Evolutionary conservation across 2,797 vertebrate species (phyloP), one percentile per base, ranked within the genome.

Genomic region (Cirrhinus mrigala): DNA sequence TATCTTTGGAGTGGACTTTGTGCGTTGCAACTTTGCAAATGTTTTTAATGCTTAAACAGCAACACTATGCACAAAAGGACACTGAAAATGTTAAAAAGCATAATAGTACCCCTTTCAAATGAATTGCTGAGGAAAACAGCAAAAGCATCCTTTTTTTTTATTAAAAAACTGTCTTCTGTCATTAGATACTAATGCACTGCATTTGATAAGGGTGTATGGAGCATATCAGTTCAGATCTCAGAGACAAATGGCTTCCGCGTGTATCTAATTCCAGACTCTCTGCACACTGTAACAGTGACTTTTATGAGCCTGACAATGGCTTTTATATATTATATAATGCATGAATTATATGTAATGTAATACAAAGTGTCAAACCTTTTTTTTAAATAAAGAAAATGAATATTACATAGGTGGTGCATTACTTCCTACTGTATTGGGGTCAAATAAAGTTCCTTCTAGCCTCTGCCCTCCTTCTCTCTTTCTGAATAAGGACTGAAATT

Each of bases 401-500:
- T 80, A n/a, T 80, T 52, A 20, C n/a, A 0, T 20, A 27, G 29
- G 50, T 44, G 66, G 8, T 81, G n/a, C 22, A 71, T 58, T 71
- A 46, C 10, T 27, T 46, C n/a, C 16, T 15, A 82, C 58, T 71
- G 50, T 56, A 44, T 27, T 27, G 54, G 50, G 66, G 50, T 70
- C 50, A 71, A 71, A 56, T 71, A 20, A 44, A 44, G 50, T 58
- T 54, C 15, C 15, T 20, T 33, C 10, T 44, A n/a, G 16, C 46
- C 4, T 71, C 22, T 16, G 29, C 56, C 69, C 56, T 74, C 56
- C 54, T 66, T 80, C 56, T 89, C 87, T 89, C 88, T 91, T 85
- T 93, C 93, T 92, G 91, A 90, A 93, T 91, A 94, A 92, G 93
- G 93, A 92, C 84, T 94, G 93, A 93, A 94, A 95, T 94, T 92